Evolutionary conservation across 2,113 vertebrate genomes (phyloP).

Genomic region (Rhodinocichla rosea): DNA sequence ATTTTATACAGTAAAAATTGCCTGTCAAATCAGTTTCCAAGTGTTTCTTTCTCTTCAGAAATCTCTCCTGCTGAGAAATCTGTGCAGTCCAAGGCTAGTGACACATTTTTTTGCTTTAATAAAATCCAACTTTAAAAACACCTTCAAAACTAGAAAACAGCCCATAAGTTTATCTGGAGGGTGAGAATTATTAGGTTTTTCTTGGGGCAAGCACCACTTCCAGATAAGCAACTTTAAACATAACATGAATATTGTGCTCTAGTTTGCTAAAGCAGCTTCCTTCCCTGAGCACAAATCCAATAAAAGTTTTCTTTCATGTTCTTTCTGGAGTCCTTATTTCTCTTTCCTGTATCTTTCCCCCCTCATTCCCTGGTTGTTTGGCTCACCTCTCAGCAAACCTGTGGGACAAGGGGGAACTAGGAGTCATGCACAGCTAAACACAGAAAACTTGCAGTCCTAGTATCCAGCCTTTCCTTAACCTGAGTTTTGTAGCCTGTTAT

Average conservation of each 20-base stretch:
- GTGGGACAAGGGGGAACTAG: background rate
- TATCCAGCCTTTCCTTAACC: background rate
- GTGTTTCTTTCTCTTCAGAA: background rate
- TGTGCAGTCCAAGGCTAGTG: background rate
- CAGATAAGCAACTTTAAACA: background rate
- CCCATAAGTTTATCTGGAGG: background rate
- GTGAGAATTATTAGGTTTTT: background rate
- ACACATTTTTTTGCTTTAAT: background rate
- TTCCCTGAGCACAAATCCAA: background rate
- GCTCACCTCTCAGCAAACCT: rapidly evolving
- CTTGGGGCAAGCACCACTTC: background rate
- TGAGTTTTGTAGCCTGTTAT: background rate
- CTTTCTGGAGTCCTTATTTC: background rate
- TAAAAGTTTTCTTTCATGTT: background rate
- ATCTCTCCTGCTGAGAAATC: background rate
- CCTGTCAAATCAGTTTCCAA: background rate
- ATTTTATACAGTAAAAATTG: background rate
- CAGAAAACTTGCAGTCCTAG: background rate
- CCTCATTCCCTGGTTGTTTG: background rate
- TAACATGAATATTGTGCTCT: background rate
- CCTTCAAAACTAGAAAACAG: background rate
- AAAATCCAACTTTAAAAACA: background rate
- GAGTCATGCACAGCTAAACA: background rate
- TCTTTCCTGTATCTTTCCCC: background rate
- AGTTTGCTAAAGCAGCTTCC: background rate